Base-by-base conservation (phyloP, 2,888 invertebrate species). In the Cryptus viduatorius region DNA sequence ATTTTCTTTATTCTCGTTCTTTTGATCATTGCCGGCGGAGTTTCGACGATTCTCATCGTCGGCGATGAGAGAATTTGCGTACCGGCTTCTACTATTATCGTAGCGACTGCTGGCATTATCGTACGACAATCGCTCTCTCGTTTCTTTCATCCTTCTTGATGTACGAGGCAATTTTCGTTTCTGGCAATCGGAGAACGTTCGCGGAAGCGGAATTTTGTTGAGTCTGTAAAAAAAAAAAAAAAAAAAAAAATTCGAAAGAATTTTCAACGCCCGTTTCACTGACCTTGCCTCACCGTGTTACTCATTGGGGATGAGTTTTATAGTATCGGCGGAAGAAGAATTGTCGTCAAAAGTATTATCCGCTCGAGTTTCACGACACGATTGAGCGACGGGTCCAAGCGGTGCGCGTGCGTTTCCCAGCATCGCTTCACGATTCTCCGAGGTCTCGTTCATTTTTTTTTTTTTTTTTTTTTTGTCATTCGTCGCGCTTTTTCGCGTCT, bases 91-190 rank as follows among this genome's bases (percentile, higher is more conserved):
- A 19, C 56, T 19, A 56, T 56, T 56, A 19, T 56, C 56, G 12
- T 56, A 19, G 24, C 19, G 16, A 24, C 24, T 56, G 56, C 24
- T 56, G 56, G 10, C 56, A 16, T 37, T 24, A 56, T 24, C 56
- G 56, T 12, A 56, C 19, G 56, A 10, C 56, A 8, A 56, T 56
- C 56, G 19, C 56, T 19, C 56, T 10, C 8, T 16, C 0, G 2
- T 37, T 48, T 5, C 75, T 75, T 75, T 75, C 75, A 75, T 75
- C 75, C 61, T 50, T 75, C 19, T 46, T 64, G 75, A 75, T 64
- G 31, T 50, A 31, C 46, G n/a, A 12, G 48, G 61, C 75, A 64
- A 75, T 75, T 61, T 29, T 44, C 29, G 75, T 24, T 64, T 64
- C 37, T 8, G 31, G 48, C 31, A 48, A 56, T 19, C 19, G 3